These are phyloP conservation scores for Mirza zaza DNA, from an alignment of 2,113 vertebrate species.

Conservation along the genomic window DNA sequence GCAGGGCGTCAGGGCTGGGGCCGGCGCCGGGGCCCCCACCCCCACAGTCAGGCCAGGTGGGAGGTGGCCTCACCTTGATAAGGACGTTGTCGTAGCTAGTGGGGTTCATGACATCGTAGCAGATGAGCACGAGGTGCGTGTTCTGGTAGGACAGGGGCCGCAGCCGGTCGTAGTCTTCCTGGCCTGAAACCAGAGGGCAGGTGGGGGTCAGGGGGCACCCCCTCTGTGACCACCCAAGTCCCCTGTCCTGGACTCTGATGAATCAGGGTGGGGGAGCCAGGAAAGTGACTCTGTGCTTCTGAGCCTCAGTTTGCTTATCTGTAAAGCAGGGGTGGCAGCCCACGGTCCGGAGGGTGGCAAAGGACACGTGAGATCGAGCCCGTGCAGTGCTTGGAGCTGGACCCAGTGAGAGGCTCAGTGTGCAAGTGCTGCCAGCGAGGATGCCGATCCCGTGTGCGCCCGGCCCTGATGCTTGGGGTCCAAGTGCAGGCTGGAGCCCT, in stretches of 20 bases:
- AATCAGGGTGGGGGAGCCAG: background rate
- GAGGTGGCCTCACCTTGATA: constrained; percentile 89
- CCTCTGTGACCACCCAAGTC: background rate
- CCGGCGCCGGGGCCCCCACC: accelerated
- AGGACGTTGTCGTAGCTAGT: constrained; percentile 94
- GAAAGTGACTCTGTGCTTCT: background rate
- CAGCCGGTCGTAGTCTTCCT: constrained; percentile 96
- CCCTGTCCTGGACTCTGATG: background rate
- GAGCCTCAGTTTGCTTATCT: background rate
- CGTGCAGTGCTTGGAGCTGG: accelerated
- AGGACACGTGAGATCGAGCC: accelerated
- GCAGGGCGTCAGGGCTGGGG: background rate
- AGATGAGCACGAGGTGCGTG: constrained; percentile 91
- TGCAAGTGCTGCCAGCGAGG: no score
- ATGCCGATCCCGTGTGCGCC: accelerated
- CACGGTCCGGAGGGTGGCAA: accelerated
- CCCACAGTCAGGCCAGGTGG: background rate
- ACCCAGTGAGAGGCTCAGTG: background rate
- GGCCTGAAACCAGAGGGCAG: constrained; percentile 85
- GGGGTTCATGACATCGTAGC: constrained; percentile 97
- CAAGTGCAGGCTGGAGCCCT: background rate
- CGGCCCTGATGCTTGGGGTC: background rate
- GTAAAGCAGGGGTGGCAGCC: background rate
- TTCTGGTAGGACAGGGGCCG: constrained; percentile 96
- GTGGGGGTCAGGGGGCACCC: background rate